Conservation (phyloP, 2,113 vertebrate genomes). For the Quiscalus mexicanus region DNA sequence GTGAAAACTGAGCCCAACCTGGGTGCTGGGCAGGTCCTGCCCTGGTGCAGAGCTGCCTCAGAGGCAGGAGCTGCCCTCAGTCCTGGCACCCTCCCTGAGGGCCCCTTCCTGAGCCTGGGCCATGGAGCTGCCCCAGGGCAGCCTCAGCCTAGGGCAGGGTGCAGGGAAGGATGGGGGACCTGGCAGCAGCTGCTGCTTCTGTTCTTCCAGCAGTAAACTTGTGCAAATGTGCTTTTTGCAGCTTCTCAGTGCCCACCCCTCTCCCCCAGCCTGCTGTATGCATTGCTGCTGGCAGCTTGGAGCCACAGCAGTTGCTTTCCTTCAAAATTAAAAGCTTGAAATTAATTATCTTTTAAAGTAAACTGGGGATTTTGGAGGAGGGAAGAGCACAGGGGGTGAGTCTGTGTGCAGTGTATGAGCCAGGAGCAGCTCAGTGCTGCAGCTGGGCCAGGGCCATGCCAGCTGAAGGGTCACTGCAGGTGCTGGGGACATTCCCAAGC, state of each 20-base stretch:
- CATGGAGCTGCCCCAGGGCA: background rate
- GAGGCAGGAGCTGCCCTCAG: background rate
- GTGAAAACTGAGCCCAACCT: background rate
- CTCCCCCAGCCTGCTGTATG: background rate
- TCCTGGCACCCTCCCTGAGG: background rate
- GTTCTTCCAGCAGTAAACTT: background rate
- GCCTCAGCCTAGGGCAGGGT: background rate
- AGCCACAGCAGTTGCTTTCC: background rate
- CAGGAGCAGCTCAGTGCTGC: background rate
- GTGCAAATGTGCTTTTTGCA: background rate
- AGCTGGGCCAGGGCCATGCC: background rate
- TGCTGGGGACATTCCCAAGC: background rate
- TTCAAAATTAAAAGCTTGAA: background rate
- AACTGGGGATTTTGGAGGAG: background rate
- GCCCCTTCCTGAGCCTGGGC: background rate
- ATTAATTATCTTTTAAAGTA: background rate
- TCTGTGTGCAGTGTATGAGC: background rate
- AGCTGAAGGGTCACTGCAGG: accelerated
- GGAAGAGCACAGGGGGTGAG: background rate
- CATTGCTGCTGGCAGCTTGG: background rate
- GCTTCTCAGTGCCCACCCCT: background rate
- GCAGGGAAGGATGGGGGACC: accelerated
- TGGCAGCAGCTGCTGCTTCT: background rate
- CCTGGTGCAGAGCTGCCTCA: too few species aligned
- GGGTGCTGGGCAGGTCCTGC: background rate